Evolutionary conservation across 2,113 vertebrate species (phyloP).

Genomic region (Hassar affinis): DNA sequence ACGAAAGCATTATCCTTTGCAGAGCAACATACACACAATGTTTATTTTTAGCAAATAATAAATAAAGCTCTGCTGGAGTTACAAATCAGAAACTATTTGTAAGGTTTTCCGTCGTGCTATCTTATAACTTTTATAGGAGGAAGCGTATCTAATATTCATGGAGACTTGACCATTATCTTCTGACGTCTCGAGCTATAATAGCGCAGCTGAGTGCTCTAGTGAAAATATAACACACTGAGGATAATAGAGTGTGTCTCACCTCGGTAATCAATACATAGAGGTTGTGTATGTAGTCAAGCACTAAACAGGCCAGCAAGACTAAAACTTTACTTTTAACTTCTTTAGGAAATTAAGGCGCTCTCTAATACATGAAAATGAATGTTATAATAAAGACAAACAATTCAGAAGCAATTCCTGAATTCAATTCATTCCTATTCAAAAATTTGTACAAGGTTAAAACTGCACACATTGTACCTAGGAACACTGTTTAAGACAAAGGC

Average conservation of each 20-base stretch:
- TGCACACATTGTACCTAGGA: too few species aligned
- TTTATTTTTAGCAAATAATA: neutral
- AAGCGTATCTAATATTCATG: constrained; percentile 80
- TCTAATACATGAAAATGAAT: neutral
- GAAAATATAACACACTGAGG: constrained; percentile 23
- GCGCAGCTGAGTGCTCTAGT: constrained; percentile 16
- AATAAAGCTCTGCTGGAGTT: neutral
- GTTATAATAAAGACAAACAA: neutral
- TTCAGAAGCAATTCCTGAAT: neutral
- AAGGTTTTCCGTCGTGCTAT: constrained; percentile 22
- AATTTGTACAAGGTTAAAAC: too few species aligned
- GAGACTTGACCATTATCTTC: constrained; percentile 70
- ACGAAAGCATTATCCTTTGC: neutral
- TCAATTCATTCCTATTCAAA: neutral
- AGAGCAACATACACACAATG: neutral
- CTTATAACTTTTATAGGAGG: constrained; percentile 63
- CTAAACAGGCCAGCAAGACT: neutral
- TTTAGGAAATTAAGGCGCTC: neutral
- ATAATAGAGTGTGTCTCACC: constrained; percentile 26
- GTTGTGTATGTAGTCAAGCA: constrained; percentile 2
- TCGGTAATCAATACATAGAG: neutral
- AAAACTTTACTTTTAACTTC: neutral
- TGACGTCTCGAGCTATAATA: constrained; percentile 57
- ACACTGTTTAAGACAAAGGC: too few species aligned
- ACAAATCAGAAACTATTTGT: constrained; percentile 1